Conservation (phyloP, 2,888 invertebrate genomes). For the Dermolepida albohirtum region DNA sequence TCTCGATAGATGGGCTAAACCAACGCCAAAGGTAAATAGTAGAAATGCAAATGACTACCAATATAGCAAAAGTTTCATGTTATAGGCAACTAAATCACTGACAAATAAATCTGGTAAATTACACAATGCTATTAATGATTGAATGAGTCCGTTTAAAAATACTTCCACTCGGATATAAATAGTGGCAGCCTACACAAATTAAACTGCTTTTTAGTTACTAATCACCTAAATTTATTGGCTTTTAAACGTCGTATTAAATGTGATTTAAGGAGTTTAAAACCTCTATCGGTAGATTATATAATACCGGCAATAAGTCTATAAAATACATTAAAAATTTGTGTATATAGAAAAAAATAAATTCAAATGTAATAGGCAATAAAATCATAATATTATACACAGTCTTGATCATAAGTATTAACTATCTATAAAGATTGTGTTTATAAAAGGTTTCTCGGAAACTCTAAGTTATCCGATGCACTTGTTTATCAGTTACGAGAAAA, state of each 20-base stretch:
- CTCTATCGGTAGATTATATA: too few species aligned
- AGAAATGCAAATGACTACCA: background rate
- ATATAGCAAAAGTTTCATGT: background rate
- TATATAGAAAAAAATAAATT: too few species aligned
- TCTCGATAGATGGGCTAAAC: slow-evolving; percentile 22
- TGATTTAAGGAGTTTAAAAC: slow-evolving; percentile 9
- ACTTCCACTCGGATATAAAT: slow-evolving; percentile 15
- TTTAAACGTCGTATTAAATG: slow-evolving; percentile 24
- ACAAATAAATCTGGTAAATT: background rate
- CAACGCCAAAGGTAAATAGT: slow-evolving; percentile 1
- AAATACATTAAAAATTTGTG: too few species aligned
- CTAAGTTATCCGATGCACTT: too few species aligned
- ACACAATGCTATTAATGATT: background rate
- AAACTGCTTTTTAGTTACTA: slow-evolving; percentile 21
- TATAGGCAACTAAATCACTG: slow-evolving; percentile 1
- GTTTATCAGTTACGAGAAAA: too few species aligned
- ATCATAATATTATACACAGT: too few species aligned
- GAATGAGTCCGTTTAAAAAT: slow-evolving; percentile 3
- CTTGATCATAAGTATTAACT: too few species aligned
- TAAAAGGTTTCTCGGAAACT: too few species aligned
- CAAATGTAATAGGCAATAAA: too few species aligned
- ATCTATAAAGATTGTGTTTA: too few species aligned
- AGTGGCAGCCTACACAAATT: slow-evolving; percentile 15
- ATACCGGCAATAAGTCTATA: too few species aligned
- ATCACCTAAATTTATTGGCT: slow-evolving; percentile 17